phyloP scores from a whole-genome alignment of 2,113 vertebrate genomes.

The Alosa alosa region DNA sequence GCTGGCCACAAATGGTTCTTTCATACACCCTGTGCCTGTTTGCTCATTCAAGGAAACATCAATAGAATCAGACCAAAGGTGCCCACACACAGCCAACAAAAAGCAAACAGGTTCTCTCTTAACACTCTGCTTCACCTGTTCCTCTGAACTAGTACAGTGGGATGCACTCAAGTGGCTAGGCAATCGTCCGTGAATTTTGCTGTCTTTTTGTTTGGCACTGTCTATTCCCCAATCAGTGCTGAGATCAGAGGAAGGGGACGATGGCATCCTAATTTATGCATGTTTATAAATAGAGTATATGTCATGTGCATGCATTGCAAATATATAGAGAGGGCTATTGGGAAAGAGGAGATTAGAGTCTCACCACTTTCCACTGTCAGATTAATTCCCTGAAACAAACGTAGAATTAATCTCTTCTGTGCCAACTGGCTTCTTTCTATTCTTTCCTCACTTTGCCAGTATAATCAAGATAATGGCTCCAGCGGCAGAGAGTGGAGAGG shows the following conservation, averaged over 20 bases:
- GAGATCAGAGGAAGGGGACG: neutral
- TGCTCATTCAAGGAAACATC: neutral
- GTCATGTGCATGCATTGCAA: constrained; percentile 1
- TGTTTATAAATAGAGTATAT: neutral
- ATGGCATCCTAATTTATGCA: neutral
- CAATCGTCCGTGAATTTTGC: neutral
- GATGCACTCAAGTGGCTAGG: neutral
- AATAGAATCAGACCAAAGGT: neutral
- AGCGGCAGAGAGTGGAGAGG: constrained; percentile 16
- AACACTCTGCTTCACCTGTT: neutral
- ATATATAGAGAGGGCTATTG: neutral
- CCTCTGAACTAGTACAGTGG: neutral
- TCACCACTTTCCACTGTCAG: neutral
- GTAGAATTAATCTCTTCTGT: constrained; percentile 32
- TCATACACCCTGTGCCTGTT: neutral
- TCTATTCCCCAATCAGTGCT: neutral
- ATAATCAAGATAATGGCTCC: constrained; percentile 30
- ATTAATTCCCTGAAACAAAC: neutral
- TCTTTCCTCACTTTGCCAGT: constrained; percentile 17
- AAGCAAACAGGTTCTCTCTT: too few relatives aligned
- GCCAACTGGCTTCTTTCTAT: constrained; percentile 1
- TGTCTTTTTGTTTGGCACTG: neutral
- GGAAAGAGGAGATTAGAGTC: neutral
- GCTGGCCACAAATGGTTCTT: neutral
- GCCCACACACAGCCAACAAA: too few relatives aligned